Base-by-base conservation (phyloP, 64 coral and sea anemone genomes). In the Porites australiensis region DNA sequence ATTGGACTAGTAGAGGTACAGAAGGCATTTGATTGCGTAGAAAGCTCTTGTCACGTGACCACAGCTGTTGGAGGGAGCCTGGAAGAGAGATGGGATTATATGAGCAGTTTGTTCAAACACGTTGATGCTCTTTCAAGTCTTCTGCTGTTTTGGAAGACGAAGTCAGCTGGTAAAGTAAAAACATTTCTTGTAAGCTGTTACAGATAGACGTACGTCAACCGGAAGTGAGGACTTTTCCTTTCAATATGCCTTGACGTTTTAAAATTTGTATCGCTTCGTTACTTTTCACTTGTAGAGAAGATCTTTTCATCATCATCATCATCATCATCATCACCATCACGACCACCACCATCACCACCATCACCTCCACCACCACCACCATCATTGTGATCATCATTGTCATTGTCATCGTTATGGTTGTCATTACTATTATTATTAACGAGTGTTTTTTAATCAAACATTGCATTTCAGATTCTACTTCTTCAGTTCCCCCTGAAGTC, bases 31-130 rank as follows among this genome's bases (percentile, higher is more conserved):
- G 86, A 80, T 82, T 86, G 88, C 58, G 13, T 44, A 13, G 81
- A 77, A 37, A 73, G 66, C 43, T 27, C 79, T 69, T 53, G 81
- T 77, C 77, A 84, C 46, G 57, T 87, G 58, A 61, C 74, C 8
- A 84, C 87, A 16, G 22, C 87, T 44, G 65, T 77, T 3, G 88
- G 83, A 45, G 82, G 47, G 12, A 64, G 64, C 4, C 77, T 58
- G 44, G 82, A 64, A 11, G 82, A 98, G 47, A 91, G 95, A 88
- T 83, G 71, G 13, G 95, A 94, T 57, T 98, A 98, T 75, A 69
- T 98, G 22, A 46, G 58, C 50, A 88, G 82, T 69, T 74, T 98
- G 68, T 44, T 91, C 16, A 75, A 91, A 8, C 92, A 98, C 44
- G 95, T 91, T 6, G 95, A 98, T 70, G 37, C 88, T 11, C 76